These are phyloP conservation scores for Coracias cyanogaster DNA, from an alignment of 2,797 vertebrate species.

Conservation along the genomic window DNA sequence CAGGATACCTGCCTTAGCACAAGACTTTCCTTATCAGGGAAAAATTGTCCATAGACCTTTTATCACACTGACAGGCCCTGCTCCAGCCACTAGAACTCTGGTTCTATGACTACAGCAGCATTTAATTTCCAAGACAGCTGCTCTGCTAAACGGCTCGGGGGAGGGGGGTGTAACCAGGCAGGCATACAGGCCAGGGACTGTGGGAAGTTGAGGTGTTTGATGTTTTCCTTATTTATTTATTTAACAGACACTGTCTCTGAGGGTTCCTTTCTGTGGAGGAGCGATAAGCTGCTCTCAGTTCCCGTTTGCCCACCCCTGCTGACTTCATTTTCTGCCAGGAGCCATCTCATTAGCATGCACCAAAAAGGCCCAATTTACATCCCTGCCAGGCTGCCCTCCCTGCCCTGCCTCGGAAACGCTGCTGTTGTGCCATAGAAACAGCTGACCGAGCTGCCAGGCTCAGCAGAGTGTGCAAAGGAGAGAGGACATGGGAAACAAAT, in stretches of 20 bases:
- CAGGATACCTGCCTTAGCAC: not conserved
- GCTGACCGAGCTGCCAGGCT: accelerated
- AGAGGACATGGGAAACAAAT: not conserved
- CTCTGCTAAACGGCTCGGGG: not conserved
- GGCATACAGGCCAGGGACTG: not conserved
- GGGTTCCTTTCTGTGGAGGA: not conserved
- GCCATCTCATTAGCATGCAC: not conserved
- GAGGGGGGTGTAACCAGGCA: not conserved
- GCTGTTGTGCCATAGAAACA: not conserved
- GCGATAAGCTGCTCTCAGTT: not conserved
- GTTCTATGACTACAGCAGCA: not conserved
- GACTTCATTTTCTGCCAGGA: not conserved
- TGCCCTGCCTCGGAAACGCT: not conserved
- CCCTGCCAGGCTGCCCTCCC: not conserved
- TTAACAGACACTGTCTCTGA: not conserved
- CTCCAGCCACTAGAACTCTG: not conserved
- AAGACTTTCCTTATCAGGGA: not conserved
- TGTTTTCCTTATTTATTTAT: conserved; percentile 38
- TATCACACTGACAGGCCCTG: accelerated
- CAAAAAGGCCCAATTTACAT: not conserved
- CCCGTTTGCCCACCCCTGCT: not conserved
- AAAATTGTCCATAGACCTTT: not conserved
- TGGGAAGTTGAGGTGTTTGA: conserved; percentile 13
- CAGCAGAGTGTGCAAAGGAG: not conserved
- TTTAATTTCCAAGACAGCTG: not conserved